Evolutionary conservation across 2,797 vertebrate species (phyloP), one percentile per base, ranked within the genome.

Genomic region (Hyperoplus lanceolatus): DNA sequence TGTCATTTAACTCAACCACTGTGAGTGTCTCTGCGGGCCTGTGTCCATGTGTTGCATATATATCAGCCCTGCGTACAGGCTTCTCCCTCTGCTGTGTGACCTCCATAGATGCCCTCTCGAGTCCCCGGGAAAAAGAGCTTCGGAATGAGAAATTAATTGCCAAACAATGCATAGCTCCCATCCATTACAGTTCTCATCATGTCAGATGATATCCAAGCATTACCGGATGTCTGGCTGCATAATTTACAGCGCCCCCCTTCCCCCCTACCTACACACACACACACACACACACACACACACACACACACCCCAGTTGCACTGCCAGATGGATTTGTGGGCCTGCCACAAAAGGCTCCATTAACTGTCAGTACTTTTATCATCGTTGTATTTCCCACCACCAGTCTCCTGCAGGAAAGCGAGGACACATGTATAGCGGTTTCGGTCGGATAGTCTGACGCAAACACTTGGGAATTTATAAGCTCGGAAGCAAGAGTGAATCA

Each of bases 101-200:
- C 93, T 91, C 91, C 82, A 87, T 68, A 53, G 70, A 81, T 89
- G 90, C 88, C 90, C 91, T 90, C 89, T 86, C 76, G 64, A 82
- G 81, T 89, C 86, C 29, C 73, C 56, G 12, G 82, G 62, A 80
- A 88, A 70, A 84, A 87, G 84, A 85, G 82, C 81, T 61, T 1
- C 49, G 82, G 85, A 95, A 96, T 92, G 95, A 95, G 92, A 95
- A 95, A 95, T 97, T 96, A 97, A 96, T 96, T 96, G 95, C 94
- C 95, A 96, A 96, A 96, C 95, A 95, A 95, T 96, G 94, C 95
- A 93, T 82, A 90, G 94, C 94, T 93, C 94, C 95, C 93, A 95
- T 97, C 95, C 95, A 96, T 96, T 97, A 96, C 90, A 91, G 93
- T 73, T 96, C 95, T 90, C 95, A 96, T 97, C 96, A 96, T 96